Base-by-base conservation (phyloP, 2,888 invertebrate genomes). In the Anthophora plumipes region DNA sequence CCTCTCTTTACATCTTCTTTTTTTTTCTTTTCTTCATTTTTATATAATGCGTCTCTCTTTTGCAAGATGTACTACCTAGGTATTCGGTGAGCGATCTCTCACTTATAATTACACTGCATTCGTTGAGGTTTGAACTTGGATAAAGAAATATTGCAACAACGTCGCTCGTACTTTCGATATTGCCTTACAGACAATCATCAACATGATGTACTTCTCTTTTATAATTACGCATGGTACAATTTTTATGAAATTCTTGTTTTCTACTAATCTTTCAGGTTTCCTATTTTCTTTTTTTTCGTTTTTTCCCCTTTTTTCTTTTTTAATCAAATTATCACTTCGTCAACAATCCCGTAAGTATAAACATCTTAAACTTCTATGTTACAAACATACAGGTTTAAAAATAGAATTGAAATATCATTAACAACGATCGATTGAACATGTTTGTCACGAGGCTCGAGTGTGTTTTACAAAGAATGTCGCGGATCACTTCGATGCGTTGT, bases 191-290 rank as follows among this genome's bases (percentile, higher is more conserved):
- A 61, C 61, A 74, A 70, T 63, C 22, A 61, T 66, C 39, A 41
- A 66, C 22, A 61, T 22, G 41, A 74, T 54, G 39, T 20, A 11
- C 11, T 11, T 20, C 22, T 48, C 25, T 54, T 66, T 25, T 43
- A 41, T 7, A 14, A 11, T 70, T 57, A 66, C 52, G 39, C 31
- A 1, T 54, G n/a, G 22, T 43, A 37, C 55, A 68, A 46, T 68
- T 75, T 79, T 75, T 79, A 72, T 82, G 68, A 79, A 83, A 82
- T 82, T 82, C 78, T n/a, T n/a, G 78, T 69, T 57, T 22, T 50
- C 48, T 25, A 1, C 52, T 22, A 41, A 57, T 63, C 17, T 57
- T 22, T 50, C 55, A 17, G 39, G 52, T 37, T 17, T 17, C 11
- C 12, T 22, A 12, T 37, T 22, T 1, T n/a, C 50, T n/a, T n/a